Evolutionary conservation across 2,888 invertebrate genomes (phyloP).

Genomic region (Meteorus cinctellus): DNA sequence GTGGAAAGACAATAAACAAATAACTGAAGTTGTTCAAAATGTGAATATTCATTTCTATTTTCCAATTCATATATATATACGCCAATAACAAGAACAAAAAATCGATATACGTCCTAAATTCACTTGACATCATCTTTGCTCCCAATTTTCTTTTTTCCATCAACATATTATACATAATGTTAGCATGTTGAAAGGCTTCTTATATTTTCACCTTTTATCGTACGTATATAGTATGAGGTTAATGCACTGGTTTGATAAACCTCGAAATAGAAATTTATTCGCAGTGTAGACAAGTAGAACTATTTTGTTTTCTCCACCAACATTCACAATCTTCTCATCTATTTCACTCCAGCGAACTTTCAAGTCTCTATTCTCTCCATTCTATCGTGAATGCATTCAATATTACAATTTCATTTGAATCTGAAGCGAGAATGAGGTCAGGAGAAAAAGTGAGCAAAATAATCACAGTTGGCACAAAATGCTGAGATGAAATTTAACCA

Average conservation of each 20-base stretch:
- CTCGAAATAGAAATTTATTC: not conserved
- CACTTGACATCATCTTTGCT: not conserved
- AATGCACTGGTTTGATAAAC: not conserved
- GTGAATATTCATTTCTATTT: slow-evolving; percentile 76
- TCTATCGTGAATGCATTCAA: not conserved
- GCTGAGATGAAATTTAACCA: slow-evolving; percentile 48
- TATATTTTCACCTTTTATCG: slow-evolving; percentile 22
- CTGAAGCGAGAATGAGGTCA: not conserved
- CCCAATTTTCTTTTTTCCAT: slow-evolving; percentile 3
- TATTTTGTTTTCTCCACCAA: slow-evolving; percentile 16
- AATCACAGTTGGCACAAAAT: slow-evolving; percentile 1
- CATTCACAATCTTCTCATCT: slow-evolving; percentile 36
- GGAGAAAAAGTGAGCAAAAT: not conserved
- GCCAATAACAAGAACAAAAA: not conserved
- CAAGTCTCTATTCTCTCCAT: not conserved
- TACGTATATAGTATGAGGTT: not conserved
- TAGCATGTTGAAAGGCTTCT: slow-evolving; percentile 49
- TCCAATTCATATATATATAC: not conserved
- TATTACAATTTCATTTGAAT: slow-evolving; percentile 1
- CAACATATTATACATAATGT: slow-evolving; percentile 26
- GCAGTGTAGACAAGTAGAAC: not conserved
- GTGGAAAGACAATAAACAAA: slow-evolving; percentile 90
- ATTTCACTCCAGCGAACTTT: slow-evolving; percentile 35
- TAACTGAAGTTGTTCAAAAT: slow-evolving; percentile 86
- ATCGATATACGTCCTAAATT: not conserved